These are phyloP conservation scores for Holacanthus passer DNA, from an alignment of 2,113 vertebrate genomes.

Conservation along the genomic window DNA sequence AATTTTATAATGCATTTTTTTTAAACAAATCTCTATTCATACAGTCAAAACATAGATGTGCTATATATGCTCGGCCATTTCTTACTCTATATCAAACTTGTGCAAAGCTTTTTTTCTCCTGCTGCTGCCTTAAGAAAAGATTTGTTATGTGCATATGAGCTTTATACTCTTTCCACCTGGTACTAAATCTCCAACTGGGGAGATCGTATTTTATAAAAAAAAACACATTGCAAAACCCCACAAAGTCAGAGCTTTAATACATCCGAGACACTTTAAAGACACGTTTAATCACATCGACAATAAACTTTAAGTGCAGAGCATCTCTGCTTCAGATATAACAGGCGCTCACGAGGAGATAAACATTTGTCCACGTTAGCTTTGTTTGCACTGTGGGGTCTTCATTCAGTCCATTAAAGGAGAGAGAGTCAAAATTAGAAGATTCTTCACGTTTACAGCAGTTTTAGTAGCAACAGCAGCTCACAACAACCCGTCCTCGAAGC, in stretches of 20 bases:
- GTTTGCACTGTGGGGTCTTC: not conserved
- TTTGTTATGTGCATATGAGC: not conserved
- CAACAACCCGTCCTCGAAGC: not conserved
- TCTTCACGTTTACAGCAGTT: constrained; percentile 22
- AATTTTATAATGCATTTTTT: not conserved
- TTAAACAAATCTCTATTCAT: too few relatives aligned
- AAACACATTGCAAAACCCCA: not conserved
- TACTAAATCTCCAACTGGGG: not conserved
- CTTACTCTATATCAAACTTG: too few relatives aligned
- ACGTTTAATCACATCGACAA: constrained; percentile 14
- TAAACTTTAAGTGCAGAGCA: constrained; percentile 5
- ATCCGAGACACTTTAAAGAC: not conserved
- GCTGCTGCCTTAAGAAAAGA: not conserved
- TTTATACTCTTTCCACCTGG: not conserved
- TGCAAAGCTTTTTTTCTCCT: constrained; percentile 2
- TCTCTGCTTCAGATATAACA: constrained; percentile 8
- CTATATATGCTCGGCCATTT: too few relatives aligned
- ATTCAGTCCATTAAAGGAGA: constrained; percentile 36
- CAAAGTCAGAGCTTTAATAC: not conserved
- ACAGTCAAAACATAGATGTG: too few relatives aligned
- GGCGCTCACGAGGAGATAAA: not conserved
- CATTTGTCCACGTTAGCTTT: not conserved
- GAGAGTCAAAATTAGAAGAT: not conserved
- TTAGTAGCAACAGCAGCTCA: constrained; percentile 50
- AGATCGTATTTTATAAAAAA: not conserved